Evolutionary conservation across 2,113 vertebrate genomes (phyloP).

Genomic region (Garra rufa): DNA sequence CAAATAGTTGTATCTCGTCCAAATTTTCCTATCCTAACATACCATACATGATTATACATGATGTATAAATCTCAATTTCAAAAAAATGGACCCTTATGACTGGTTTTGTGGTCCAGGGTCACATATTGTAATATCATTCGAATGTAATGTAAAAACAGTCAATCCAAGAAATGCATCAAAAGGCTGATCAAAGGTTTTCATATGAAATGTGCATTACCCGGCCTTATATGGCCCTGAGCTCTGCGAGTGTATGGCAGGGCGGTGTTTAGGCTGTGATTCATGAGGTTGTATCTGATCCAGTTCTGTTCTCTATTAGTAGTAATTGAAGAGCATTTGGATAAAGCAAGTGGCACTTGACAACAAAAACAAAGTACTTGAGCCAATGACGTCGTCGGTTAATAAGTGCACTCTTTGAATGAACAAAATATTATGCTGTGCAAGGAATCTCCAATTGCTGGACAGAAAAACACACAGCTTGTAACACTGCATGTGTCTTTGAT

Average conservation of each 20-base stretch:
- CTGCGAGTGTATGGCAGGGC: neutral
- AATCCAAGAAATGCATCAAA: neutral
- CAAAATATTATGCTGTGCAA: constrained; percentile 1
- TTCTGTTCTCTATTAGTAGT: constrained; percentile 28
- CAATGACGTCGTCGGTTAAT: constrained; percentile 33
- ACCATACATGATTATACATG: no score
- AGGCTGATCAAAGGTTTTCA: neutral
- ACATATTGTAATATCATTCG: neutral
- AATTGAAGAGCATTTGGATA: constrained; percentile 37
- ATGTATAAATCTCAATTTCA: no score
- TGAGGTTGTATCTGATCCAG: neutral
- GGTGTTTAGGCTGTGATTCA: constrained; percentile 28
- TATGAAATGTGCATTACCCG: neutral
- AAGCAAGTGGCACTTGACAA: constrained; percentile 42
- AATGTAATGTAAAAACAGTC: neutral
- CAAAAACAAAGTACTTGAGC: constrained; percentile 52
- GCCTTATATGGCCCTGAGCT: neutral
- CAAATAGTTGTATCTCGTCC: no score
- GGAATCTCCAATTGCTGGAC: constrained; percentile 35
- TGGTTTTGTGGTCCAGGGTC: no score
- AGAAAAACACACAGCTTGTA: neutral
- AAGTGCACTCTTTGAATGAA: constrained; percentile 24
- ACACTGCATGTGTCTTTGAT: neutral
- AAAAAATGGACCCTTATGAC: no score
- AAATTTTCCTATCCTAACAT: no score